Evolutionary conservation across 37 sponge, comb jelly and placozoan genomes (phyloP), one percentile per base, ranked within the genome.

Genomic region (Cliona cf. orientalis): DNA sequence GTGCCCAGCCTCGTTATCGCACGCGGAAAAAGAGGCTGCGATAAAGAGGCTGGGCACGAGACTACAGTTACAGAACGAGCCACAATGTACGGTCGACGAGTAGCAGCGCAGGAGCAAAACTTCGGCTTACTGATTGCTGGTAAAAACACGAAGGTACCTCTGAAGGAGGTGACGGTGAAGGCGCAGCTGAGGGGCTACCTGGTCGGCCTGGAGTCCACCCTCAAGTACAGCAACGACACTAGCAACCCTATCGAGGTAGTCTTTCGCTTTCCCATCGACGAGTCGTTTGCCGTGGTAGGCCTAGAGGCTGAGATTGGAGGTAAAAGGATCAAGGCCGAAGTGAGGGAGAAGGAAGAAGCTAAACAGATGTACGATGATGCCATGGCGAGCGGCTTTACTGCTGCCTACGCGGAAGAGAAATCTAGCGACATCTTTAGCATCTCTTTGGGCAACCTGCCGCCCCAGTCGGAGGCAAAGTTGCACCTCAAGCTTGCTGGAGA

Each of bases 281-380:
- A 85, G 40, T 80, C 89, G 53, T 76, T 65, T 26, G 95, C 92
- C 23, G 87, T 95, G 17, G 89, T 88, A 7, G 83, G 86, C 0
- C 73, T 95, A 44, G 83, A 73, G 34, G 84, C 89, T 22, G 66
- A 84, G 41, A 83, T 94, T 28, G 87, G 69, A 37, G 95, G 89
- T 31, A 49, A 83, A 40, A 84, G 25, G 69, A 66, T 95, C 69
- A 71, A 58, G 31, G 95, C 88, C 5, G 82, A 78, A 37, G 55
- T 95, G 26, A 70, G 73, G 34, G 91, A 88, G 83, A 91, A 88
- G 49, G 86, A 84, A 79, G 89, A 91, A 58, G 95, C 95, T 3
- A 81, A 37, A 60, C 42, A 66, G 23, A 64, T 63, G 68, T 95
- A 91, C 60, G 86, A 91, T 28, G 86, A 95, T 25, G 95, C 92